A percentile compares a stretch with the other conserved stretches of the same genome.
phyloP scores from a whole-genome alignment of 2,113 vertebrate species.

The Suricata suricatta region DNA sequence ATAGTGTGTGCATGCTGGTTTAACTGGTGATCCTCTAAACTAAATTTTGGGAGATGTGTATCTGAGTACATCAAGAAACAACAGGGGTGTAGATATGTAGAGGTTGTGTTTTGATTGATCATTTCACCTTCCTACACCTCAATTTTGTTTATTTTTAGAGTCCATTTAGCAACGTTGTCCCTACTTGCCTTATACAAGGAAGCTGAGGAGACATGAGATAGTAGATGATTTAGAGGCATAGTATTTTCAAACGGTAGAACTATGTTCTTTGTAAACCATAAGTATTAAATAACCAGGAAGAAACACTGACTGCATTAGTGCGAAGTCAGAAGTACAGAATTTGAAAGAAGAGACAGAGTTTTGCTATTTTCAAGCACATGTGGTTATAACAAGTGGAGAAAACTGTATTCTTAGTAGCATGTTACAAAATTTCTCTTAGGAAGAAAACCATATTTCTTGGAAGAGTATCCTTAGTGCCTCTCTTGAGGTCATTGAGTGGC shows the following conservation, averaged over 20 bases:
- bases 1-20: background rate
- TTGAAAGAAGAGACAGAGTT: background rate
- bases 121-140: background rate
- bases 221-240: background rate
- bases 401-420: background rate
- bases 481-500: background rate
- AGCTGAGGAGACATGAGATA: background rate
- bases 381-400: background rate
- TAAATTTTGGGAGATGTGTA: background rate
- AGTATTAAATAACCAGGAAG: conserved; percentile 8
- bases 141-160: background rate
- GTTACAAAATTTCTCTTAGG: background rate
- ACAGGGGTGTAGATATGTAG: background rate
- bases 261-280: background rate
- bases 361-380: background rate
- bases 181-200: background rate
- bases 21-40: background rate
- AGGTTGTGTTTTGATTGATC: background rate
- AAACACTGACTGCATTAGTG: background rate
- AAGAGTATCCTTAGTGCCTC: background rate
- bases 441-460: background rate
- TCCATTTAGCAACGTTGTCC: background rate
- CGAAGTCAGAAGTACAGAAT: background rate
- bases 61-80: background rate
- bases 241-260: background rate